Conservation (phyloP, 2,797 vertebrate genomes). For the Phoebastria nigripes region DNA sequence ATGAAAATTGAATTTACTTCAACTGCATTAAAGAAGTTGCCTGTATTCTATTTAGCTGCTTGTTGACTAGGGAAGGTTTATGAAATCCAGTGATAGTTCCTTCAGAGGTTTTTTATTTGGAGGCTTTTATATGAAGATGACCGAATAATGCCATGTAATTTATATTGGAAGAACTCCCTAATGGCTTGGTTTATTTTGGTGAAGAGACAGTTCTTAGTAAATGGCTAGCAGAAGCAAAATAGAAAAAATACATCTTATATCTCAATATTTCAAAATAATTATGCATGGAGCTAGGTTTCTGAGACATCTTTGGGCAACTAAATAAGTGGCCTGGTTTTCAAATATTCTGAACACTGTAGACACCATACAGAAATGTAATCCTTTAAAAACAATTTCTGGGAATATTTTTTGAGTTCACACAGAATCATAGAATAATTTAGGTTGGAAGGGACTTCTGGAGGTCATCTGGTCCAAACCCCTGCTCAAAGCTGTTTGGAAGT, state of each 20-base stretch:
- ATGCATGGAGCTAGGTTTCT: neutral
- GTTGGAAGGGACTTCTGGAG: neutral
- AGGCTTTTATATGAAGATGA: neutral
- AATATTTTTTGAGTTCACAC: neutral
- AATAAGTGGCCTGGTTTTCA: neutral
- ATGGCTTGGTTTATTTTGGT: neutral
- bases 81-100: neutral
- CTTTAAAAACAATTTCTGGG: neutral
- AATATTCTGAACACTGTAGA: neutral
- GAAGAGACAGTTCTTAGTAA: neutral
- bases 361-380: neutral
- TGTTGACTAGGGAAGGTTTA: neutral
- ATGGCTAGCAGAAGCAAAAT: neutral
- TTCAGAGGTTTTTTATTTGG: neutral
- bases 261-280: neutral
- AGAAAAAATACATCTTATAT: neutral
- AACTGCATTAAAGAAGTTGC: neutral
- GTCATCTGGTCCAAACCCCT: neutral
- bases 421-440: neutral
- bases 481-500: neutral
- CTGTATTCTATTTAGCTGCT: neutral
- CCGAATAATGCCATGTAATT: neutral
- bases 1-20: neutral
- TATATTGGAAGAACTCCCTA: neutral
- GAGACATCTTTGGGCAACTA: neutral